Conservation (phyloP, 2,888 invertebrate species). For the Idaea straminata region DNA sequence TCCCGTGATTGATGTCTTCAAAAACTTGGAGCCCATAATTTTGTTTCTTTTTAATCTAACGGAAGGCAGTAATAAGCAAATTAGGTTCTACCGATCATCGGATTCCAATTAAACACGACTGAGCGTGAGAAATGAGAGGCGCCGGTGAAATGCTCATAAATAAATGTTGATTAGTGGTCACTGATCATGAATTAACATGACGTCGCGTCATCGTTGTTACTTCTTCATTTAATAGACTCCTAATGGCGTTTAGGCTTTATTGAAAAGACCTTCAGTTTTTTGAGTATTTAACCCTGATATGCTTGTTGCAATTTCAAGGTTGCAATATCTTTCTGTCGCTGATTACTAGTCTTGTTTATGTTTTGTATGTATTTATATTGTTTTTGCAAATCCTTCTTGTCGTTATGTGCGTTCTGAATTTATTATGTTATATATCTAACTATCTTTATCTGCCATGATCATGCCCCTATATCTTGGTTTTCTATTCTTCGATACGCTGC, state of each 20-base stretch:
- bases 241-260: not conserved
- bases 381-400: too few relatives aligned
- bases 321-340: too few relatives aligned
- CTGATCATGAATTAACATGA: slow-evolving; percentile 11
- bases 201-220: slow-evolving; percentile 3
- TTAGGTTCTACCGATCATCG: slow-evolving; percentile 4
- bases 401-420: too few relatives aligned
- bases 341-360: too few relatives aligned
- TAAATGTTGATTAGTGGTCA: slow-evolving; percentile 3
- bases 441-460: too few relatives aligned
- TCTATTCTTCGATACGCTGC: too few relatives aligned
- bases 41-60: not conserved
- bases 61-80: not conserved
- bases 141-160: slow-evolving; percentile 4
- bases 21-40: not conserved
- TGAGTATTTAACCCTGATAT: too few relatives aligned
- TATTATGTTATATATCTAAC: too few relatives aligned
- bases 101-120: slow-evolving; percentile 1
- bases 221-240: not conserved
- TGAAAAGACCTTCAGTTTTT: too few relatives aligned
- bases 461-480: too few relatives aligned
- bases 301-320: too few relatives aligned
- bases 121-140: slow-evolving; percentile 3
- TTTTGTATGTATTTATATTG: too few relatives aligned
- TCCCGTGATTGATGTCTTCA: not conserved